Evolutionary conservation across 2,797 vertebrate species (phyloP), one percentile per base, ranked within the genome.

Genomic region (Chaunax sp.): DNA sequence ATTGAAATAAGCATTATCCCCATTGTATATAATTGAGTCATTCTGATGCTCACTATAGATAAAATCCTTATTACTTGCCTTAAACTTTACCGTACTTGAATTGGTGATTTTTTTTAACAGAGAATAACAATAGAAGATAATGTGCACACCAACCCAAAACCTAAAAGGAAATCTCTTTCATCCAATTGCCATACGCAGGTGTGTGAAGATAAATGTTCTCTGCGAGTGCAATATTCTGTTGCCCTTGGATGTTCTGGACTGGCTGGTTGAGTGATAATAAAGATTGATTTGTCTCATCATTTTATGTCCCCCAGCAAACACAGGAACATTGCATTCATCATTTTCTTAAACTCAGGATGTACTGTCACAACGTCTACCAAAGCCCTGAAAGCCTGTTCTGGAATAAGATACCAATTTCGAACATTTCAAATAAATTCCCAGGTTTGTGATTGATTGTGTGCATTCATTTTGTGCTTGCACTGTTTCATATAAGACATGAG

Each of bases 201-300:
- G 72, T 66, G 77, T 60, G 78, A 85, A 83, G 82, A 90, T 83
- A 35, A 75, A 91, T 86, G 69, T 69, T 75, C 58, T 80, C 53
- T 55, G 28, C 64, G 66, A 73, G 61, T 71, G 73, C 68, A 89
- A 89, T 89, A 88, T 85, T 86, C 78, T 87, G 69, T 87, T 89
- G 83, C 86, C 83, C 81, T 87, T 89, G 87, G 85, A 85, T 78
- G 86, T 88, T 90, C 84, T 77, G 72, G 74, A 80, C 78, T 37
- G 60, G 74, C 40, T 69, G 80, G 60, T 70, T 59, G 49, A 70
- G 58, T 74, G 51, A 77, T 86, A 89, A 91, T 89, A 90, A 77
- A 90, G 87, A 91, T 84, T 83, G 84, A 90, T 91, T 84, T 55
- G 49, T 87, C 83, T 88, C 85, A 86, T 89, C 86, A 89, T 89